Evolutionary conservation across 2,113 vertebrate genomes (phyloP).

Genomic region (Sinocyclocheilus grahami): DNA sequence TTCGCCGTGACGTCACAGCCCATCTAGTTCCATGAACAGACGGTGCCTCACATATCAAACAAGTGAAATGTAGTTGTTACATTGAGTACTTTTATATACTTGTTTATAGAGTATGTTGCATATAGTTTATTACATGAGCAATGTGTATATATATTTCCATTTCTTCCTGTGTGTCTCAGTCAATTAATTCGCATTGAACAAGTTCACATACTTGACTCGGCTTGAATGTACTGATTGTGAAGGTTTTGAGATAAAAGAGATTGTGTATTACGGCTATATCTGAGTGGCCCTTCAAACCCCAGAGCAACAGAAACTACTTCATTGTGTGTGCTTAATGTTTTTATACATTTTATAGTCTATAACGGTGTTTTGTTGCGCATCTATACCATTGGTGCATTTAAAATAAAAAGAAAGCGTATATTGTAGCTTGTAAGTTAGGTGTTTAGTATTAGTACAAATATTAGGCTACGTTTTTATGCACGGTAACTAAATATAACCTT

Average conservation of each 20-base stretch:
- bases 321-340: background rate
- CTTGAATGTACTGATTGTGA: background rate
- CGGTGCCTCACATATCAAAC: background rate
- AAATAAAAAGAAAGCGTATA: background rate
- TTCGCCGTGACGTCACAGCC: conserved; percentile 50
- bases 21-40: background rate
- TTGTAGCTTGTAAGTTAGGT: background rate
- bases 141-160: background rate
- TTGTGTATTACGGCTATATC: background rate
- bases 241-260: background rate
- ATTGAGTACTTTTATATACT: background rate
- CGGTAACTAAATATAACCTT: too few relatives aligned
- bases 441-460: background rate
- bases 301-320: background rate
- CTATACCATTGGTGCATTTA: background rate
- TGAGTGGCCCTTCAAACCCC: background rate
- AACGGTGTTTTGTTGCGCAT: background rate
- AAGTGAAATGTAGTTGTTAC: background rate
- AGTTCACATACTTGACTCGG: background rate
- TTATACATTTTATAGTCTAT: background rate
- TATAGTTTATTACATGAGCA: background rate
- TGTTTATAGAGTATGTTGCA: background rate
- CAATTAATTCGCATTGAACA: background rate
- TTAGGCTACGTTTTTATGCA: background rate
- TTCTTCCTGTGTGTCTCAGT: background rate